Percentiles rank a stretch among this genome's conserved stretches.
Conservation (phyloP, 2,888 invertebrate species). For the Lumbricus terrestris region DNA sequence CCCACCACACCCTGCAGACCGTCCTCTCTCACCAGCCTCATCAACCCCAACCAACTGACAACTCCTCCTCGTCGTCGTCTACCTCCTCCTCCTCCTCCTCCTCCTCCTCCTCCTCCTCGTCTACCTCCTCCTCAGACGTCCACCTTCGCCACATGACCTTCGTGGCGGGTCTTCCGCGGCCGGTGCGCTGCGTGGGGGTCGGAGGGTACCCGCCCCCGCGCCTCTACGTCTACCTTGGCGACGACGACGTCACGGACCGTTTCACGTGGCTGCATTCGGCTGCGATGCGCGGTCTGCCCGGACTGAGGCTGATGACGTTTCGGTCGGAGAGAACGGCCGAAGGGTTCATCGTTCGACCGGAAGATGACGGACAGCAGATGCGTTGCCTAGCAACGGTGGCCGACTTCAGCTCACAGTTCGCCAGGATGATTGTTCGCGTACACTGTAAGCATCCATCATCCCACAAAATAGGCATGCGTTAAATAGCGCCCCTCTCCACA, state of each 20-base stretch:
- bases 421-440: not conserved
- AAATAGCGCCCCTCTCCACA: too few relatives aligned
- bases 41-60: not conserved
- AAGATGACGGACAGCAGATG: not conserved
- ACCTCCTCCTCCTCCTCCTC: too few relatives aligned
- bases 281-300: not conserved
- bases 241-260: constrained; percentile 4
- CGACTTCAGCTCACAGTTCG: constrained; percentile 12
- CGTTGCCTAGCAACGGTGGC: constrained; percentile 12
- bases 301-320: not conserved
- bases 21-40: not conserved
- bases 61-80: not conserved
- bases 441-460: not conserved
- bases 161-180: not conserved
- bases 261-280: constrained; percentile 9
- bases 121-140: not conserved
- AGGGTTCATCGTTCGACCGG: not conserved
- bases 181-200: constrained; percentile 15
- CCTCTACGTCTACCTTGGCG: constrained; percentile 7
- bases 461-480: too few relatives aligned
- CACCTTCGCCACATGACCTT: not conserved
- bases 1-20: not conserved
- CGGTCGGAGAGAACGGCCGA: not conserved
- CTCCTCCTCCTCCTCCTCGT: too few relatives aligned
- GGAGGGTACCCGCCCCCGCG: constrained; percentile 11